Base-by-base conservation (phyloP, 2,888 invertebrate species). In the Dicranocentrus wangi region DNA sequence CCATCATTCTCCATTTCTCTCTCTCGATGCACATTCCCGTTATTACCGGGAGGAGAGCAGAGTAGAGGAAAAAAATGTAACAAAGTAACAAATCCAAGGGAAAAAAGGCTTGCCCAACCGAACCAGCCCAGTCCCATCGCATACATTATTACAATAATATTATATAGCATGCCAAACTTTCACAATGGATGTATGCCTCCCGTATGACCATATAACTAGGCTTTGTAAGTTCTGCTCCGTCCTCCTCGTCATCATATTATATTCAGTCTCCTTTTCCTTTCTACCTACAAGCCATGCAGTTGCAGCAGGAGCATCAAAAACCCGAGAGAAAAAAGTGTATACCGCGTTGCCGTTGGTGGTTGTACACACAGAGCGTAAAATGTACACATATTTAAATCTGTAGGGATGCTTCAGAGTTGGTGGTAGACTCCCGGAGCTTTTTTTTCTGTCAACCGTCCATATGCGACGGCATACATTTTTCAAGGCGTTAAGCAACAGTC, bases 341-440 rank as follows among this genome's bases (percentile, higher is more conserved):
- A 21, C 53, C 69, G n/a, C 32, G 39, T 47, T 25, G 27, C 47
- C 58, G 39, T n/a, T 51, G 28, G 7, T 42, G 17, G 43, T 63
- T 72, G 58, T 63, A n/a, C 47, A 66, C 15, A 66, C 63, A 19
- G 8, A 19, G 61, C 39, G 61, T 39, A 21, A 66, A 55, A 60
- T 19, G 55, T 61, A 72, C 32, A 19, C 32, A 65, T 65, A 73
- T 73, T 73, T 65, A 75, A 75, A 75, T 75, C 75, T 75, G 75
- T 58, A 53, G 58, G 75, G 66, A 75, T 28, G 75, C 60, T 60
- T 15, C 17, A 13, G 8, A 17, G 28, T 3, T 32, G 63, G 42
- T 21, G 60, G 51, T 61, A 69, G 60, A 68, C 76, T 77, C 76
- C 76, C 39, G 76, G 76, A 77, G 76, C 60, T 77, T 76, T 76